Evolutionary conservation across 2,113 vertebrate genomes (phyloP), one percentile per base, ranked within the genome.

Genomic region (Hippocampus mohnikei): DNA sequence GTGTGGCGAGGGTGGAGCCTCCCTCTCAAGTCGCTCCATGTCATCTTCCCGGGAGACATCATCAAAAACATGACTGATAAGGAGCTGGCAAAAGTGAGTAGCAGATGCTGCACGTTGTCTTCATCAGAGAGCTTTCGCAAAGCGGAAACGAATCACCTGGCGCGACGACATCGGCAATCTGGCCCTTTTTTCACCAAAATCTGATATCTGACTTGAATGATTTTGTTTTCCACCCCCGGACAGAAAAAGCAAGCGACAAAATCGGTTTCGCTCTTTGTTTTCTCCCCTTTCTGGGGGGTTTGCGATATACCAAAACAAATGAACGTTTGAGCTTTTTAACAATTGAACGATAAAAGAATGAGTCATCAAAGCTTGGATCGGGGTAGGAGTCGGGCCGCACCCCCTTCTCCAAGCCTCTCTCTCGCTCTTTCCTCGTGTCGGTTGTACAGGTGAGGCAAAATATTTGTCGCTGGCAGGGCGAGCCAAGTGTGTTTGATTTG

Each of bases 21-120:
- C 69, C 91, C 93, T 8, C 40, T 92, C 71, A 92, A 88, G 71
- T 87, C 90, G 0, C 73, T 90, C 0, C 61, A 84, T 53, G 88
- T 96, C 78, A 88, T 69, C 69, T 96, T 96, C 84, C 94, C 95
- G 0, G 93, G 93, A 71, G 94, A 96, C 65, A 79, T 94, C 81
- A 16, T 91, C 78, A 93, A 85, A 78, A 81, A 91, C 55, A 55
- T 86, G 84, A 93, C 89, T 1, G 89, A 95, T 64, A 15, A 27
- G 15, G 86, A 96, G 80, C 70, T 94, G 80, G 94, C 94, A 9
- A 78, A 94, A 70, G 95, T 96, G 84, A 95, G 94, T 92, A 86
- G 63, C 80, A 78, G 72, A 79, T 83, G 71, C 75, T 67, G 65
- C 10, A 44, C 75, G 80, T 79, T 76, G 41, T 72, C 60, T 68